Percentiles rank a stretch among this genome's conserved stretches.
phyloP scores from a whole-genome alignment of 2,113 vertebrate genomes.

The Butorides virescens region DNA sequence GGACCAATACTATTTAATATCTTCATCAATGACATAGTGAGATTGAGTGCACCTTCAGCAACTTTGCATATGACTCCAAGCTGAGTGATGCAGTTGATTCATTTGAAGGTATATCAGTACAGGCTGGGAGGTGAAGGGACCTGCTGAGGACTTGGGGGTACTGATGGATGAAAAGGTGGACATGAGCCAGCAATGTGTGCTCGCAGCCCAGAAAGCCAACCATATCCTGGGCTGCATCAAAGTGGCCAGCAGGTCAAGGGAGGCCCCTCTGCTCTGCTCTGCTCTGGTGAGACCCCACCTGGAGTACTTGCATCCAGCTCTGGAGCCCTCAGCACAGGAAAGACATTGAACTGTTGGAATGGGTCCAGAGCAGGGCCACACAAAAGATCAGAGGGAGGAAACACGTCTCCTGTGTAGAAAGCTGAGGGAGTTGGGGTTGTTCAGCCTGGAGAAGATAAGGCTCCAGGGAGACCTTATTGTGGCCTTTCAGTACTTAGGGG shows the following conservation, averaged over 20 bases:
- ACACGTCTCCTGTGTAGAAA: not conserved
- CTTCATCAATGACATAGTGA: not conserved
- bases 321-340: not conserved
- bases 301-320: not conserved
- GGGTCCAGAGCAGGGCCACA: not conserved
- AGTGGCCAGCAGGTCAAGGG: not conserved
- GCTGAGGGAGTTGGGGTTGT: not conserved
- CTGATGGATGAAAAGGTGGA: too few relatives aligned
- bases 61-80: not conserved
- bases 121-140: not conserved
- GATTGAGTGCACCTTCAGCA: not conserved
- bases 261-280: not conserved
- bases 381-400: not conserved
- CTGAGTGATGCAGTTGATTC: not conserved
- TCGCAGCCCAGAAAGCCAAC: not conserved
- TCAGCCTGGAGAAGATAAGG: not conserved
- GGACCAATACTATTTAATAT: not conserved
- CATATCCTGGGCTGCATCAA: not conserved
- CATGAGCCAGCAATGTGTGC: too few relatives aligned
- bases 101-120: not conserved
- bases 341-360: not conserved
- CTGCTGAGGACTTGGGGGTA: not conserved
- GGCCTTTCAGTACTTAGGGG: not conserved
- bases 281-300: not conserved
- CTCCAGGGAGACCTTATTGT: not conserved